Evolutionary conservation across 2,113 vertebrate species (phyloP), one percentile per base, ranked within the genome.

Genomic region (Poeciliopsis turrubarensis): DNA sequence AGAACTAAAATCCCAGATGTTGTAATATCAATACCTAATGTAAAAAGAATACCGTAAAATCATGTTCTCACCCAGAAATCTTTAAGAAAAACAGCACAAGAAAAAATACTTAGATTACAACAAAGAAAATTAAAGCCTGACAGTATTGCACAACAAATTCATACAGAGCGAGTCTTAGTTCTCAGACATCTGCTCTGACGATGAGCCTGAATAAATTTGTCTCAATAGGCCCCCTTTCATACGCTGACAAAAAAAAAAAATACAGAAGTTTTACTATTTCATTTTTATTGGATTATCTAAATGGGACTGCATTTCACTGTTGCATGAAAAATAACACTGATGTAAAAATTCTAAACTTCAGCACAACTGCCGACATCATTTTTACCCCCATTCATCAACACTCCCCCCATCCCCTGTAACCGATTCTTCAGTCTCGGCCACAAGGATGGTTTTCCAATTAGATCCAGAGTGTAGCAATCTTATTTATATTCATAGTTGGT

Each of bases 401-500:
- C 39, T 0, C 15, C 60, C 41, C 61, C 65, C 17, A 17, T 0
- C 5, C 65, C 61, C 64, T 60, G 70, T 70, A 64, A 67, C 79
- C 75, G 80, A 83, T 85, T 86, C 79, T 73, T 70, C 75, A 80
- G 30, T 75, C 68, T 73, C 63, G 80, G 78, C 78, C 85, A 83
- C 90, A 86, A 75, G 77, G 73, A 87, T 80, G 62, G 69, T 84
- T 90, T 92, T 91, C 81, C 78, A 85, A 86, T 87, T 88, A 88
- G 86, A 54, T 57, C 31, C 72, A 81, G 77, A 80, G 71, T 62
- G 60, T 37, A 86, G 54, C 69, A 72, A 61, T 78, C 78, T 89
- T 75, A 83, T 89, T 84, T 87, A 88, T 91, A 92, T 94, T 88
- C 89, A 91, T 87, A 83, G 84, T 86, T 74, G 78, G 75, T 84